Evolutionary conservation across 1,140 invertebrate genomes (phyloP).

Genomic region (Drosophila quadrilineata): DNA sequence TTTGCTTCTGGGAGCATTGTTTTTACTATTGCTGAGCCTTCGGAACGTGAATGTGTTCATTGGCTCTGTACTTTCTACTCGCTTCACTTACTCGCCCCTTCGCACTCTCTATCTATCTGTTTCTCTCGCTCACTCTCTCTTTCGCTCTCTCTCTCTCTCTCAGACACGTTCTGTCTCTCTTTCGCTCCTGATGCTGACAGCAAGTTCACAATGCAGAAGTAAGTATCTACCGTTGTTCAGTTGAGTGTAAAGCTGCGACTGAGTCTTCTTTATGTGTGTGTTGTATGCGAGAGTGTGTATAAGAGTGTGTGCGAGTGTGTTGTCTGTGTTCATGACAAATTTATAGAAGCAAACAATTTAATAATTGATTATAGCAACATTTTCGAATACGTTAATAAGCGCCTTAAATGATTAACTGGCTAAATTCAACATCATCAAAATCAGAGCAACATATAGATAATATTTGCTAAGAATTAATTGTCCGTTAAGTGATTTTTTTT

Average conservation of each 20-base stretch:
- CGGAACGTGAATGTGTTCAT: conserved; percentile 47
- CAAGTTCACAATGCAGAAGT: not conserved
- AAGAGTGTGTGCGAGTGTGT: not conserved
- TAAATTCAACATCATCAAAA: not conserved
- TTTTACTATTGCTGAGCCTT: conserved; percentile 47
- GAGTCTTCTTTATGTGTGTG: no score
- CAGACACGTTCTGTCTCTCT: no score
- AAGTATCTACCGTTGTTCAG: conserved; percentile 5
- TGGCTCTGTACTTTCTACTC: conserved; percentile 25
- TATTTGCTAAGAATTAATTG: no score
- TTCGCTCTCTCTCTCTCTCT: not conserved
- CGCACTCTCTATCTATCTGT: no score
- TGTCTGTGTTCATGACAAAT: conserved; percentile 28
- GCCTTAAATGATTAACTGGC: not conserved
- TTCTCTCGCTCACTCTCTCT: no score
- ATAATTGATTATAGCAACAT: conserved; percentile 48
- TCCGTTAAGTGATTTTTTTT: no score
- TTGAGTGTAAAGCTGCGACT: conserved; percentile 20
- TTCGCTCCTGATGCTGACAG: not conserved
- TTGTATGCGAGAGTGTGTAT: no score
- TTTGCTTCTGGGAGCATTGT: conserved; percentile 17
- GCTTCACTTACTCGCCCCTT: no score
- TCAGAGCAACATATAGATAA: no score
- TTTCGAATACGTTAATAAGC: conserved; percentile 13
- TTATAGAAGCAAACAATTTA: conserved; percentile 40